Evolutionary conservation across 2,888 invertebrate species (phyloP), one percentile per base, ranked within the genome.

Genomic region (Tenthredo livida): DNA sequence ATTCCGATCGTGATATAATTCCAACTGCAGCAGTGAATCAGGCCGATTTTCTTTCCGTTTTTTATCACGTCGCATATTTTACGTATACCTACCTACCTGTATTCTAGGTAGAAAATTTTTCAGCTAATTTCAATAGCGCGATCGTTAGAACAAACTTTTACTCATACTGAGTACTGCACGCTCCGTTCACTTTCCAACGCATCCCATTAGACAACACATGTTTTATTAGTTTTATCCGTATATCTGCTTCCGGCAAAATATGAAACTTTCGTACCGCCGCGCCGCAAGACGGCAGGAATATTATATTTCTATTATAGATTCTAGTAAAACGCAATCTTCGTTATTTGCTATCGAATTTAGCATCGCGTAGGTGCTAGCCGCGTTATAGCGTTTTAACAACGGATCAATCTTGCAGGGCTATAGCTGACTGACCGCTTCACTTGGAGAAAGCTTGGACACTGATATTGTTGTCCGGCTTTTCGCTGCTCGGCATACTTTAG

Each of bases 351-450:
- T 43, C 29, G 21, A n/a, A 43, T 43, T 29, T 40, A 12, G 15
- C 17, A 73, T 21, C 47, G 50, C 47, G 7, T 6, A n/a, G n/a
- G n/a, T 75, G 5, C n/a, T 6, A 9, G 37, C 29, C n/a, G 33
- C 33, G 25, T 58, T 17, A 10, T 37, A 17, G 9, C 80, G 37
- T 78, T 82, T 33, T 33, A 84, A 58, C 33, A 21, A 37, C n/a
- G 9, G 73, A 43, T 50, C 89, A 82, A 94, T 93, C 89, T 94
- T 94, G 94, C n/a, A n/a, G n/a, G 94, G 85, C 93, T 93, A 92
- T 93, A 92, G 88, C 93, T 87, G 93, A 91, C 86, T 91, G 92
- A 91, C 92, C 92, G 89, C 94, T 94, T 93, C 94, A 94, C 89
- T 89, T 94, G 92, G 88, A 92, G 65, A 87, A 90, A 89, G 88